Conservation (phyloP, 1,140 invertebrate species). For the Pseudomyrmex flavicornis region DNA sequence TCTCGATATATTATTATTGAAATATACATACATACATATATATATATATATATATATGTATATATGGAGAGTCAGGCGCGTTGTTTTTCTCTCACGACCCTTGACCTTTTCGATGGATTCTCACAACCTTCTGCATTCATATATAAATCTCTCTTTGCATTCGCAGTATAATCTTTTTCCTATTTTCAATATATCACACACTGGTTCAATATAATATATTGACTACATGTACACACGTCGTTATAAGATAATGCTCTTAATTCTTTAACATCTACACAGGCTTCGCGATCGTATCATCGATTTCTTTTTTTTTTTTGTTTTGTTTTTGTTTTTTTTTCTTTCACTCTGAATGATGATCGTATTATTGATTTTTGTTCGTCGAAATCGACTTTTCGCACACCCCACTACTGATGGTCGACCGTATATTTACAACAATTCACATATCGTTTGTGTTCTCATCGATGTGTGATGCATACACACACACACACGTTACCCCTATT, state of each 20-base stretch:
- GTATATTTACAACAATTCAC: neutral
- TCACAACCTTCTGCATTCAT: constrained; percentile 57
- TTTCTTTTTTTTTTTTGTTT: constrained; percentile 1
- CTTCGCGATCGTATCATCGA: neutral
- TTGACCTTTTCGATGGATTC: constrained; percentile 50
- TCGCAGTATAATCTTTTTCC: constrained; percentile 22
- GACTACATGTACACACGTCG: constrained; percentile 47
- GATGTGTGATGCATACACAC: no score
- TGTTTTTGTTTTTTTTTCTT: neutral
- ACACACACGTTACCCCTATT: neutral
- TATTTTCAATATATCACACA: constrained; percentile 67
- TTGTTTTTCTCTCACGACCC: neutral
- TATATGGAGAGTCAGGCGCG: constrained; percentile 10
- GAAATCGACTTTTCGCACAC: no score
- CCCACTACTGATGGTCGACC: neutral
- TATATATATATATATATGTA: neutral
- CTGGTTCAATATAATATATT: constrained; percentile 71
- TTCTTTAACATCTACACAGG: constrained; percentile 55
- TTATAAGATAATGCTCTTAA: constrained; percentile 63
- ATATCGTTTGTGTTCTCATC: no score
- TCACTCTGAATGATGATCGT: neutral
- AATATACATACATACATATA: neutral
- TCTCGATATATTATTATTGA: constrained; percentile 5
- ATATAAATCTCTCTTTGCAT: neutral
- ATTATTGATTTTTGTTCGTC: neutral